These are phyloP conservation scores for Brachyistius frenatus DNA, from an alignment of 2,113 vertebrate species.

Conservation along the genomic window DNA sequence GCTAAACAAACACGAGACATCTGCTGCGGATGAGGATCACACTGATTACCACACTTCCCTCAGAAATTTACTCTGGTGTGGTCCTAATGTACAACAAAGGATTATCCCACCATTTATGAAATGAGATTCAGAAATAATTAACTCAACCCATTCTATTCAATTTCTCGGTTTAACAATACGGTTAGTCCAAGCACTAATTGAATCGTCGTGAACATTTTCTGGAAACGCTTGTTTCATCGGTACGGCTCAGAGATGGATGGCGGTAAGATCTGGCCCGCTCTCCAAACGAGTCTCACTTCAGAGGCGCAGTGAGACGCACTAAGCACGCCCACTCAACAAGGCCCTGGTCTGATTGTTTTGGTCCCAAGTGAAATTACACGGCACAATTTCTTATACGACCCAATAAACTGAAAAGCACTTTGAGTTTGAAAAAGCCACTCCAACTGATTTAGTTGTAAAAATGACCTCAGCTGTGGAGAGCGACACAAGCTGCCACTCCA, in stretches of 20 bases:
- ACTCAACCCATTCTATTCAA: slow-evolving; percentile 1
- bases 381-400: slow-evolving; percentile 46
- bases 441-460: slow-evolving; percentile 52
- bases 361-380: slow-evolving; percentile 59
- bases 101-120: slow-evolving; percentile 35
- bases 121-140: slow-evolving; percentile 42
- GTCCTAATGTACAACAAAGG: slow-evolving; percentile 40
- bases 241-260: neutral
- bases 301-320: slow-evolving; percentile 18
- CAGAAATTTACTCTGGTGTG: slow-evolving; percentile 27
- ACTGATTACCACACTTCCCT: slow-evolving; percentile 36
- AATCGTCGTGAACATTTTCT: slow-evolving; percentile 8
- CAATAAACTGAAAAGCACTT: slow-evolving; percentile 57
- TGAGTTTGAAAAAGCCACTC: slow-evolving; percentile 26
- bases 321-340: slow-evolving; percentile 22
- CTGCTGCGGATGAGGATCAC: slow-evolving; percentile 55
- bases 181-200: neutral
- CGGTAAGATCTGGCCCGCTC: slow-evolving; percentile 7
- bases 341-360: slow-evolving; percentile 50
- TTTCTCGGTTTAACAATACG: slow-evolving; percentile 6
- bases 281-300: slow-evolving; percentile 2
- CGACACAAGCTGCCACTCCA: slow-evolving; percentile 1
- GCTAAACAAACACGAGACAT: slow-evolving; percentile 53
- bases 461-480: slow-evolving; percentile 13
- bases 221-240: neutral